Percentiles rank a stretch among this genome's conserved stretches.
These are phyloP conservation scores for Lophius piscatorius DNA, from an alignment of 2,113 vertebrate species.

Conservation along the genomic window DNA sequence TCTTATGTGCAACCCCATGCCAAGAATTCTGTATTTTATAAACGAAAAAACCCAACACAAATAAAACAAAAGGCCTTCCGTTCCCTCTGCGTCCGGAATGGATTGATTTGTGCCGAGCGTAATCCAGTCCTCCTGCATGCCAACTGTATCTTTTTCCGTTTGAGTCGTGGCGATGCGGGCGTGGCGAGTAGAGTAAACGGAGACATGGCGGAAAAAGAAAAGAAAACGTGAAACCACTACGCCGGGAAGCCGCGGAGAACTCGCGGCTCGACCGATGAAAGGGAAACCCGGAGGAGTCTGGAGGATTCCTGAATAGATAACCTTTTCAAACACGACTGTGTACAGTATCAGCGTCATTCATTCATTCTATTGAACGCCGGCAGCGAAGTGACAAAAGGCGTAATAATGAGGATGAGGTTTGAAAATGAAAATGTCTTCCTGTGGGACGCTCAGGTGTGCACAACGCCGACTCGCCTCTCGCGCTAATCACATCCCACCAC, in stretches of 20 bases:
- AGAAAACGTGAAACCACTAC: slow-evolving; percentile 4
- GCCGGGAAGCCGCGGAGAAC: slow-evolving; percentile 5
- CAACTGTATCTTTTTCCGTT: slow-evolving; percentile 20
- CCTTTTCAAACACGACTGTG: slow-evolving; percentile 27
- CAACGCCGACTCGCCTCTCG: not conserved
- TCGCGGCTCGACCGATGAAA: not conserved
- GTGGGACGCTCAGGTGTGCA: slow-evolving; percentile 28
- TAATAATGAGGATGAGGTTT: slow-evolving; percentile 54
- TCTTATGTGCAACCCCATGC: slow-evolving; percentile 61
- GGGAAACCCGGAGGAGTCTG: slow-evolving; percentile 7
- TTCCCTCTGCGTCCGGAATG: slow-evolving; percentile 29
- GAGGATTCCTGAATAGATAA: slow-evolving; percentile 10
- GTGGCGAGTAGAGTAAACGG: slow-evolving; percentile 8
- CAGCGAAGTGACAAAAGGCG: slow-evolving; percentile 16
- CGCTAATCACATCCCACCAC: slow-evolving; percentile 55
- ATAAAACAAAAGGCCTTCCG: slow-evolving; percentile 33
- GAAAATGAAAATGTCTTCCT: slow-evolving; percentile 42
- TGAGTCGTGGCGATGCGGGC: slow-evolving; percentile 9
- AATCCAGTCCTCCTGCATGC: slow-evolving; percentile 35
- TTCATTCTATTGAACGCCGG: slow-evolving; percentile 31
- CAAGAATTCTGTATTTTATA: slow-evolving; percentile 43
- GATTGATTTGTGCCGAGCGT: slow-evolving; percentile 38
- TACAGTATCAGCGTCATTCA: slow-evolving; percentile 40
- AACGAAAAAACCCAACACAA: slow-evolving; percentile 6
- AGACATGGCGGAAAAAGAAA: not conserved